A percentile compares a stretch with the other conserved stretches of the same genome.
Conservation (phyloP, 1,140 invertebrate genomes). For the Magallana ariakensis region DNA sequence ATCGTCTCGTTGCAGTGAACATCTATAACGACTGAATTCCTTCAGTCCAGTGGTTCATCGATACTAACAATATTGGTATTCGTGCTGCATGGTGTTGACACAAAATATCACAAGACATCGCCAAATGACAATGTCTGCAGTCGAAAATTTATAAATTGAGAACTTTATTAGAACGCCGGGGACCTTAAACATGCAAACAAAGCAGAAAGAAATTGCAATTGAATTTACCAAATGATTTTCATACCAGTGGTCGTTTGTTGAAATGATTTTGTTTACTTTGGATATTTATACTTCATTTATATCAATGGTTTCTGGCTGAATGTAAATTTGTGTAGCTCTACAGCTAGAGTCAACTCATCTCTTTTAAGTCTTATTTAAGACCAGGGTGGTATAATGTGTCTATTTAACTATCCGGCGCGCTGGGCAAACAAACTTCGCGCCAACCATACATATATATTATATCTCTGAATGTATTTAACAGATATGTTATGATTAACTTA, state of each 20-base stretch:
- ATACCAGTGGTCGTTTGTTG: background rate
- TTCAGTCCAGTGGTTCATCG: background rate
- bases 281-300: constrained; percentile 37
- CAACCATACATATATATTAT: constrained; percentile 33
- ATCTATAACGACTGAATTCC: background rate
- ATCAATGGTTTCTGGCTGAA: constrained; percentile 27
- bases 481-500: constrained; percentile 11
- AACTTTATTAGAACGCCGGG: constrained; percentile 7
- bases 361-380: constrained; percentile 37
- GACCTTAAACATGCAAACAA: constrained; percentile 3
- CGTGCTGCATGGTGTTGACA: constrained; percentile 16
- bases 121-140: constrained; percentile 8
- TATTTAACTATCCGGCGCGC: constrained; percentile 19
- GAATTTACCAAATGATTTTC: constrained; percentile 3
- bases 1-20: background rate
- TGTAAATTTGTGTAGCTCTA: constrained; percentile 27
- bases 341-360: constrained; percentile 30
- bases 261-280: constrained; percentile 24
- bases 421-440: background rate
- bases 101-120: constrained; percentile 2
- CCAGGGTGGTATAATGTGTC: constrained; percentile 26
- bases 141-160: background rate
- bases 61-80: constrained; percentile 30
- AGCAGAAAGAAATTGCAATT: background rate
- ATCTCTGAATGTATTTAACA: constrained; percentile 25